Evolutionary conservation across 1,140 invertebrate species (phyloP).

Genomic region (Sycophaga agraensis): DNA sequence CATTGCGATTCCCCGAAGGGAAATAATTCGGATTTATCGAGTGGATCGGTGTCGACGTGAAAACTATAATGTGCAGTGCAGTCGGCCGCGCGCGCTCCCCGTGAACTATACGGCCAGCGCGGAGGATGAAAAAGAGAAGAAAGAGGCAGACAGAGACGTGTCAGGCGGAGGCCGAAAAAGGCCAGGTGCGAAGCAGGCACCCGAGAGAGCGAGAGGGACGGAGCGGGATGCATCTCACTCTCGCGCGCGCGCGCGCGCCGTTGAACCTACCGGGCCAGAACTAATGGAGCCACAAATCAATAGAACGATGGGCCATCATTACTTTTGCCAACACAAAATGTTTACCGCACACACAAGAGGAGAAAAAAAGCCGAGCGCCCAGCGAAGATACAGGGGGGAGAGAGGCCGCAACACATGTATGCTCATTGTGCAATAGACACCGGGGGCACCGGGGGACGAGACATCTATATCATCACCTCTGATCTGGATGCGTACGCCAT

Average conservation of each 20-base stretch:
- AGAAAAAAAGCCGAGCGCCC: too few relatives aligned
- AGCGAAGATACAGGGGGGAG: too few relatives aligned
- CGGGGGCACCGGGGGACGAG: constrained; percentile 12
- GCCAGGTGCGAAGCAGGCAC: constrained; percentile 48
- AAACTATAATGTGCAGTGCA: constrained; percentile 15
- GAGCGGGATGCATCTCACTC: background rate
- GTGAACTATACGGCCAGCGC: background rate
- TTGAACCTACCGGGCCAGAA: constrained; percentile 51
- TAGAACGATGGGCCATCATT: constrained; percentile 53
- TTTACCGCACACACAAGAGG: constrained; percentile 49
- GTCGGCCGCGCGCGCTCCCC: constrained; percentile 4
- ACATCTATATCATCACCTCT: constrained; percentile 16
- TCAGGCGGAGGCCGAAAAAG: constrained; percentile 8
- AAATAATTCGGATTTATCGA: constrained; percentile 52
- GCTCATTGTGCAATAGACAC: too few relatives aligned
- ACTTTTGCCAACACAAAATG: constrained; percentile 53
- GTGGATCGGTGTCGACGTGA: constrained; percentile 32
- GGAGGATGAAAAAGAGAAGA: too few relatives aligned
- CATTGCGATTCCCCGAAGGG: constrained; percentile 29
- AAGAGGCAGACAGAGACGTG: background rate
- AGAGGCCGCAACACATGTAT: too few relatives aligned
- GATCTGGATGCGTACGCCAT: background rate
- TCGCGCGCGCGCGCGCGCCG: constrained; percentile 13
- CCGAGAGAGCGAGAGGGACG: background rate
- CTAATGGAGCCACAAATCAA: constrained; percentile 59